Evolutionary conservation across 2,888 invertebrate species (phyloP), one percentile per base, ranked within the genome.

Genomic region (Chloromyia formosa): DNA sequence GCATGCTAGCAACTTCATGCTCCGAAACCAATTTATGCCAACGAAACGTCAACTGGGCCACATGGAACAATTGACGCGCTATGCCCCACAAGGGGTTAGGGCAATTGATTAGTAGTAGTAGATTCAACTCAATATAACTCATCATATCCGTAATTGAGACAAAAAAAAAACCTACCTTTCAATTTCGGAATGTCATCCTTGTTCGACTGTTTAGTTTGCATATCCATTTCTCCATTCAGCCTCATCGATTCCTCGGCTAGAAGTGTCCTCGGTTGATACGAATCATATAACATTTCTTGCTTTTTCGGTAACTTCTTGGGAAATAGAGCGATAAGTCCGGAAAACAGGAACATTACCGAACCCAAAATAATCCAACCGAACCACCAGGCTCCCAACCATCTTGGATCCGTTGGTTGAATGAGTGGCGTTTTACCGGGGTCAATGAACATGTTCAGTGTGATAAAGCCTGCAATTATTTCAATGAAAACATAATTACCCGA

Each of bases 301-400:
- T 56, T 35, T 12, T 83, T 83, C 1, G 84, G 85, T 75, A 84
- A 75, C 77, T 82, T 80, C 71, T 85, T 83, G 75, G 92, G 92
- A 79, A 92, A 93, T 80, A 90, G 85, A 0, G 90, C 89, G 76
- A 93, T 88, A 1, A 92, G 83, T 14, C 90, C 80, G 0, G 90
- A 87, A 76, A 91, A 88, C 20, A 90, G 78, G 18, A 89, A 83
- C 88, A 91, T 90, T 0, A 89, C 82, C 0, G 84, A 81, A 12
- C 86, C 86, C 10, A 86, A 77, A 42, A 89, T 84, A 23, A 88
- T 86, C 89, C 89, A 89, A 14, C 90, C 92, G n/a, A 92, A 84
- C 92, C 92, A 93, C 92, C 92, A 93, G 10, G 92, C 92, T 20
- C 92, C 93, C 78, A 85, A 82, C 92, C 92, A 93, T 78, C 92